Conservation (phyloP, 2,113 vertebrate genomes). For the Pollimyrus isidori region DNA sequence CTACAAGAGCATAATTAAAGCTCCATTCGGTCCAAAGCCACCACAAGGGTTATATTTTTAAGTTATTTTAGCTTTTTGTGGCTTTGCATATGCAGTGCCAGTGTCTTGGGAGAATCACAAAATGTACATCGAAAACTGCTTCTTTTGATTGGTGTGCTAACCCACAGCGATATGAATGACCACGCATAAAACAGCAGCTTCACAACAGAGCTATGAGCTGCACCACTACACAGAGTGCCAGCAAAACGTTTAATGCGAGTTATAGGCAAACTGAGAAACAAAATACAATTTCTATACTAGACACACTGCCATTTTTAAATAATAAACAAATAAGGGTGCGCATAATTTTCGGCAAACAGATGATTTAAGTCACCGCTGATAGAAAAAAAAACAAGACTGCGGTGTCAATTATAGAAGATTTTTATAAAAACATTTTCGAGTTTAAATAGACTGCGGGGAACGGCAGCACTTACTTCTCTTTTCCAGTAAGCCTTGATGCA, state of each 20-base stretch:
- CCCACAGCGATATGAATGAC: not conserved
- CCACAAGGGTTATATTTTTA: not conserved
- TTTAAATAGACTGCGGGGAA: not conserved
- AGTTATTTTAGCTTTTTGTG: not conserved
- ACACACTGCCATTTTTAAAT: not conserved
- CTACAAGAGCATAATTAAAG: not conserved
- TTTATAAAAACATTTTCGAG: not conserved
- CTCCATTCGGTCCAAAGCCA: not conserved
- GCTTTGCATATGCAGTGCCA: not conserved
- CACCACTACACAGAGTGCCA: not conserved
- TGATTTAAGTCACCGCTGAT: not conserved
- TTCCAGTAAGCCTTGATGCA: slow-evolving; percentile 85
- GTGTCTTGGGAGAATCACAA: not conserved
- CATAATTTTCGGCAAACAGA: not conserved
- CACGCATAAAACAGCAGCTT: not conserved
- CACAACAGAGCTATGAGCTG: not conserved
- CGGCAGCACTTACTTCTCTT: slow-evolving; percentile 85
- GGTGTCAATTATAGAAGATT: not conserved
- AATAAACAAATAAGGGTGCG: not conserved
- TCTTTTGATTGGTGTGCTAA: not conserved
- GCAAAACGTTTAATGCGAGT: not conserved
- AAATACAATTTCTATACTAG: not conserved
- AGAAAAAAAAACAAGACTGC: not conserved
- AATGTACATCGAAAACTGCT: not conserved
- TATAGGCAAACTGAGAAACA: not conserved